Evolutionary conservation across 2,888 invertebrate species (phyloP), one percentile per base, ranked within the genome.

Genomic region (Tetranychus piercei): DNA sequence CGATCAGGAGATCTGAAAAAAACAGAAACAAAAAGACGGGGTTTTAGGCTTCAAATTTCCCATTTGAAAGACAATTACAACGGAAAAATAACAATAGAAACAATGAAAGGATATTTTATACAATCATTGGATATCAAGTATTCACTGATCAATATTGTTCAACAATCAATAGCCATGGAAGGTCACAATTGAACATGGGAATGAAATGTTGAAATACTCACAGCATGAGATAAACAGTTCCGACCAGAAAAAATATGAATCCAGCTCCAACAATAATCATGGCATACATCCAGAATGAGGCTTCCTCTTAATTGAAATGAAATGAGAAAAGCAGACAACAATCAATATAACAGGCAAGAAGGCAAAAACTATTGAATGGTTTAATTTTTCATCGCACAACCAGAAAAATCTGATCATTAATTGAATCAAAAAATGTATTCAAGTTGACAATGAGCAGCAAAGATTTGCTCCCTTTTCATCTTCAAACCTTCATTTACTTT

Each of bases 251-350:
- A 15, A 55, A 55, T 55, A 55, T 15, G 15, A 55, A 55, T 55
- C 55, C 55, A 55, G 55, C 55, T 55, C 55, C 55, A 15, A 55
- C 55, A 55, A 55, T 55, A 15, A 55, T 55, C 55, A 55, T 55
- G 55, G 55, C 55, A 55, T 55, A 55, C 55, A 55, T 55, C 55
- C 55, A 55, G 55, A 55, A 55, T 55, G 55, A 55, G 55, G 55
- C 55, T 55, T 55, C 55, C 15, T 55, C 55, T 55, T 15, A 55
- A 15, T 15, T 15, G 11, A 55, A 55, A 15, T 55, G 34, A 34
- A 55, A 55, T 15, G 55, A 55, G 55, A 55, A 55, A 6, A 15
- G 9, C 3, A 55, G 55, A 55, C 55, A 55, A 55, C 55, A 55
- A 55, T 55, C 55, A 55, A 55, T 6, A 7, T 55, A 55, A 55